Conservation (phyloP, 2,113 vertebrate genomes). For the human region DNA sequence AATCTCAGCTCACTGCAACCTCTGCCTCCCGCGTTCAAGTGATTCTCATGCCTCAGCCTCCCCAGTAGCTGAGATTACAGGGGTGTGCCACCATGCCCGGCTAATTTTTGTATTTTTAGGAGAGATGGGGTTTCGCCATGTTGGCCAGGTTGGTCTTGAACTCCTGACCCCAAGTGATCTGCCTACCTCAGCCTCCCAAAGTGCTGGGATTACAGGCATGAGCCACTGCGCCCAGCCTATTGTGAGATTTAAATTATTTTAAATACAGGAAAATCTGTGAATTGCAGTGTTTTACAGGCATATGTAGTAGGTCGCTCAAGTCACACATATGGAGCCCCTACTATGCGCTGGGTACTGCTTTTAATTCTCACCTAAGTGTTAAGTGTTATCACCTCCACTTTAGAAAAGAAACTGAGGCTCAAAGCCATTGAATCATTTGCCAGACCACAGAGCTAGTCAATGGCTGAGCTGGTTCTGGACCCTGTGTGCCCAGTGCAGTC, state of each 20-base stretch:
- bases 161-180: no score
- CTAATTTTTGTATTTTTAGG: no score
- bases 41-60: no score
- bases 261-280: not conserved
- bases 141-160: no score
- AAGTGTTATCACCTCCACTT: not conserved
- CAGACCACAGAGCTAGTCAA: not conserved
- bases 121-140: no score
- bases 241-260: not conserved
- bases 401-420: not conserved
- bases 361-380: not conserved
- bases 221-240: not conserved
- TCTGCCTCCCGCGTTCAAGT: no score
- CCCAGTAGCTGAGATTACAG: no score
- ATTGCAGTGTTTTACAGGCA: not conserved
- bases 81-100: no score
- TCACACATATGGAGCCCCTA: not conserved
- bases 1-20: no score
- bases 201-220: no score
- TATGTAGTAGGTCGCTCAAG: not conserved
- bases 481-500: fast-evolving
- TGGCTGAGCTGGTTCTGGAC: not conserved
- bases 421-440: not conserved
- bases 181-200: no score
- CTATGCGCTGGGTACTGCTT: not conserved